Evolutionary conservation across 2,113 vertebrate species (phyloP).

Genomic region (Dicerorhinus sumatrensis): DNA sequence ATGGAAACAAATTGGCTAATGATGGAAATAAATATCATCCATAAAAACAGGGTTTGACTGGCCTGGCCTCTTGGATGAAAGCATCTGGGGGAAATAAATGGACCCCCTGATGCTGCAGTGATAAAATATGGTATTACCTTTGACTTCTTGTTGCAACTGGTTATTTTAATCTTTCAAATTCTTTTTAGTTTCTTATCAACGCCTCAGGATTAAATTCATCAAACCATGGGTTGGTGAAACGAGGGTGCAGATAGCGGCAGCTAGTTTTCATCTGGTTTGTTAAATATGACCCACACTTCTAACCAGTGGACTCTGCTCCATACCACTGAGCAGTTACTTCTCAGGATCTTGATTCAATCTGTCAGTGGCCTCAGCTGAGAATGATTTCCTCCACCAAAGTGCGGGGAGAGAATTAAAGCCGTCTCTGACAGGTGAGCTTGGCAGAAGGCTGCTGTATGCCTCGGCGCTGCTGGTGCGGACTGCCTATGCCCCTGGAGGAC

Average conservation of each 20-base stretch:
- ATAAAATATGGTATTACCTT: constrained; percentile 33
- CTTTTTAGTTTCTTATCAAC: not conserved
- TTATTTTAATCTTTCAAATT: constrained; percentile 6
- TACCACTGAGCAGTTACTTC: not conserved
- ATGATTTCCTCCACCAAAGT: not conserved
- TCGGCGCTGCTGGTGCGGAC: not conserved
- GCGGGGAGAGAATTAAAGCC: not conserved
- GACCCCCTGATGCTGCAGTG: not conserved
- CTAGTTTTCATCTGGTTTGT: not conserved
- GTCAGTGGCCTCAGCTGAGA: not conserved
- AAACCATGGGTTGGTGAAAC: not conserved
- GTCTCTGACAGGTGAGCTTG: not conserved
- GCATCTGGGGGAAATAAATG: constrained; percentile 36
- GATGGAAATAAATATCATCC: not conserved
- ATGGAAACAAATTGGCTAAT: not conserved
- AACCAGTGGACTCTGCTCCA: not conserved
- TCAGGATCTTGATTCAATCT: not conserved
- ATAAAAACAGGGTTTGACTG: constrained; percentile 22
- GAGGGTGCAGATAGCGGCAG: not conserved
- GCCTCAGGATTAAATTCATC: not conserved
- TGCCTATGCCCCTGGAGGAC: not conserved
- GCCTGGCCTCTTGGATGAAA: constrained; percentile 1
- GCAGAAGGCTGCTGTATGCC: not conserved
- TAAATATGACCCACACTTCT: not conserved
- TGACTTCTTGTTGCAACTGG: not conserved